Evolutionary conservation across 2,113 vertebrate species (phyloP).

Genomic region (Chaenogobius annularis): DNA sequence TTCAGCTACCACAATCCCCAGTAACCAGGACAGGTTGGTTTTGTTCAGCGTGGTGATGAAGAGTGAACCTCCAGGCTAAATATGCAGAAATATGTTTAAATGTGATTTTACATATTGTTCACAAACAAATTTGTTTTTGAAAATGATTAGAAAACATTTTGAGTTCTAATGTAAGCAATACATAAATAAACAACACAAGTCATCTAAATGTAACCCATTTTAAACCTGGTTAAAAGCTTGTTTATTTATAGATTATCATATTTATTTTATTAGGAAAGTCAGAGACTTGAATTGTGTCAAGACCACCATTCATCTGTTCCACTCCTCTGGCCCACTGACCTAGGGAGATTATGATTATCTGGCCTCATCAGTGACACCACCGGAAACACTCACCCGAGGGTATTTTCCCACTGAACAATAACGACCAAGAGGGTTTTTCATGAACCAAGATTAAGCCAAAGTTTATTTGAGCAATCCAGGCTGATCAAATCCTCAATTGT

Average conservation of each 20-base stretch:
- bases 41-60: constrained; percentile 96
- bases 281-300: constrained; percentile 22
- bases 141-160: background rate
- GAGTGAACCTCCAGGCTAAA: constrained; percentile 87
- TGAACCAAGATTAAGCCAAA: too few relatives aligned
- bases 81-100: background rate
- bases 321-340: constrained; percentile 39
- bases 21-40: constrained; percentile 87
- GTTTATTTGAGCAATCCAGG: too few relatives aligned
- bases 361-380: constrained; percentile 15
- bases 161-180: too few relatives aligned
- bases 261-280: background rate
- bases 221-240: background rate
- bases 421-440: too few relatives aligned
- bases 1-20: constrained; percentile 89
- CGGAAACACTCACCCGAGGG: constrained; percentile 11
- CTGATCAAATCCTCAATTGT: too few relatives aligned
- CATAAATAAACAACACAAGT: too few relatives aligned
- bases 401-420: background rate
- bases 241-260: background rate
- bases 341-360: constrained; percentile 40
- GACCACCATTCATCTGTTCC: constrained; percentile 18
- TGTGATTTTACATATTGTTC: background rate
- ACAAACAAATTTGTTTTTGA: background rate
- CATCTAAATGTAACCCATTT: background rate